Conservation (phyloP, 2,888 invertebrate species). For the Elgonia sp. region DNA sequence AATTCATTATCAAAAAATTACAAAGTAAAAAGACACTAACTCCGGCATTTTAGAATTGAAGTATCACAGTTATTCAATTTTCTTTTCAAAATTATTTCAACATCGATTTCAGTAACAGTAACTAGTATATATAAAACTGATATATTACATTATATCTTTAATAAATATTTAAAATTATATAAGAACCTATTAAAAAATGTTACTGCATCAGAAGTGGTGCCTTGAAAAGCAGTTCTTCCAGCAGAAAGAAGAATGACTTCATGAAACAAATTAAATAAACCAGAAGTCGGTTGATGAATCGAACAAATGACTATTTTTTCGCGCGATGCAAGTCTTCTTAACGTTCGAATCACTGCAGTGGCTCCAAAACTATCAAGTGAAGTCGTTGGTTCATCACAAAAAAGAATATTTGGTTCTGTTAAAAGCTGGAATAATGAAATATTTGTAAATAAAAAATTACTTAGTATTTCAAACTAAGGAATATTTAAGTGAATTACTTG, state of each 20-base stretch:
- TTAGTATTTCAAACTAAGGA: too few species aligned
- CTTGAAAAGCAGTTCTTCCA: constrained; percentile 93
- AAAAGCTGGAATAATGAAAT: constrained; percentile 89
- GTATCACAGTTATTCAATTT: too few species aligned
- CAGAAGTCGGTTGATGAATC: constrained; percentile 96
- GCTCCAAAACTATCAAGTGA: constrained; percentile 97
- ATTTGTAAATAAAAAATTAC: too few species aligned
- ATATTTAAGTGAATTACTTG: constrained; percentile 89
- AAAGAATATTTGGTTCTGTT: constrained; percentile 95
- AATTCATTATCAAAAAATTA: too few species aligned
- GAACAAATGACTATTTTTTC: constrained; percentile 95
- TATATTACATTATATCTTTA: too few species aligned
- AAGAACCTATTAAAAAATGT: constrained; percentile 92
- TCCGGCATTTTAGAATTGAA: too few species aligned
- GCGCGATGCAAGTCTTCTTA: constrained; percentile 89
- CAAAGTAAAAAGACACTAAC: too few species aligned
- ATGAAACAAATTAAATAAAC: constrained; percentile 94
- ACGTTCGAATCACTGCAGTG: constrained; percentile 91
- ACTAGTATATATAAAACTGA: too few species aligned
- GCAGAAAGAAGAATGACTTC: constrained; percentile 92
- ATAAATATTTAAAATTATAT: too few species aligned
- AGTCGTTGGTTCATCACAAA: constrained; percentile 98
- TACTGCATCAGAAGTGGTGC: constrained; percentile 91
- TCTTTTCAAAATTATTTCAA: too few species aligned
- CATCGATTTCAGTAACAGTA: too few species aligned